Percentiles rank a stretch among this genome's conserved stretches.
Conservation (phyloP, 2,797 vertebrate species). For the Loriculus beryllinus region DNA sequence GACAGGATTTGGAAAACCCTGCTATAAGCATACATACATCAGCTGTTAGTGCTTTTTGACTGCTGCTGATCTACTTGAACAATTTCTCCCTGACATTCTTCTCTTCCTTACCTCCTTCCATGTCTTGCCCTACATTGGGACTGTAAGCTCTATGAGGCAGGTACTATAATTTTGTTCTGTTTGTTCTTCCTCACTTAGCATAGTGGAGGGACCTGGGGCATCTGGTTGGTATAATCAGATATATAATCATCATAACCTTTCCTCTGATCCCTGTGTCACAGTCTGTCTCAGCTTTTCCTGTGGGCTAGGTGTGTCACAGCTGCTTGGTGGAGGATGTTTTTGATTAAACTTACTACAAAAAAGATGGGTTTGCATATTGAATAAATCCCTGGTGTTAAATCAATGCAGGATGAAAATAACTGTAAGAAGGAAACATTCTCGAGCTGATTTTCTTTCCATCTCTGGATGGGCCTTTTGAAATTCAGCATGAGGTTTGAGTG, state of each 20-base stretch:
- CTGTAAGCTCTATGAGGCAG: not conserved
- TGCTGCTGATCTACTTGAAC: not conserved
- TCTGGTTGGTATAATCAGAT: not conserved
- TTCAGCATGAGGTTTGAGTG: conserved; percentile 1
- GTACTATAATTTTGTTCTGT: not conserved
- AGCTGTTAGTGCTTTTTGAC: not conserved
- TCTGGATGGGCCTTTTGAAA: not conserved
- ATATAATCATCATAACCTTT: not conserved
- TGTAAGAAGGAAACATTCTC: not conserved
- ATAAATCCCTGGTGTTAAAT: not conserved
- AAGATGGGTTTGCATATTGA: not conserved
- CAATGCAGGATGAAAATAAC: not conserved
- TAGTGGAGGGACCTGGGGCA: not conserved
- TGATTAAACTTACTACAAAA: not conserved
- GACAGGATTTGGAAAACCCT: not conserved
- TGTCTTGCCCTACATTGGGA: not conserved
- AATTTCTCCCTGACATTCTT: not conserved
- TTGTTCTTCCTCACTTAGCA: not conserved
- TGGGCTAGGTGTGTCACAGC: not conserved
- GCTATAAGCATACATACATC: not conserved
- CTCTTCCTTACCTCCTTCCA: not conserved
- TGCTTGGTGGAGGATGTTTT: not conserved
- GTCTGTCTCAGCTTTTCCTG: not conserved
- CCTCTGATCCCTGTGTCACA: not conserved
- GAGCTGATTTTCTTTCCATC: not conserved